These are phyloP conservation scores for Calliphora vicina DNA, from an alignment of 1,140 invertebrate species.

Conservation along the genomic window DNA sequence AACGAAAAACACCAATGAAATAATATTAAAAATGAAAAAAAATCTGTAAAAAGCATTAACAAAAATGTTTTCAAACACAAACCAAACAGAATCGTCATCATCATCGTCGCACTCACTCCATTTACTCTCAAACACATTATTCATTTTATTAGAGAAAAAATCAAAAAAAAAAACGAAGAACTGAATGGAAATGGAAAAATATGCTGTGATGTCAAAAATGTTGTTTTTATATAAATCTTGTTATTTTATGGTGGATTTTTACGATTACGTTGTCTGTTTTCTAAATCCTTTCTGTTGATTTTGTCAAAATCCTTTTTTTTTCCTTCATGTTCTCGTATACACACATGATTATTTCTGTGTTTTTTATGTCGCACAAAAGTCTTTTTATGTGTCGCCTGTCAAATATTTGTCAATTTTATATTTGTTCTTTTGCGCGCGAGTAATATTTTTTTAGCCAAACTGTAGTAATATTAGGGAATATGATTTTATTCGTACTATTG, in stretches of 20 bases:
- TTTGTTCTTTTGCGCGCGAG: not conserved
- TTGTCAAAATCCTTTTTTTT: not conserved
- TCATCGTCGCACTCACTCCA: not conserved
- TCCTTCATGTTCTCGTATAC: too few relatives aligned
- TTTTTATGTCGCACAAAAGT: slow-evolving; percentile 18
- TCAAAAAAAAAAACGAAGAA: not conserved
- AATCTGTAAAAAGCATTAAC: not conserved
- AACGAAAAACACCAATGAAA: not conserved
- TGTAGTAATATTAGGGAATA: not conserved
- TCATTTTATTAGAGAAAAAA: not conserved
- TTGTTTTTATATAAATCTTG: slow-evolving; percentile 7
- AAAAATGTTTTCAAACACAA: not conserved
- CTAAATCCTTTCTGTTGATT: not conserved
- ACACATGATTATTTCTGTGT: not conserved
- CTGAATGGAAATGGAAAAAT: not conserved
- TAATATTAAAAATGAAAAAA: not conserved
- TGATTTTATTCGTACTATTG: too few relatives aligned
- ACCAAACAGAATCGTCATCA: not conserved
- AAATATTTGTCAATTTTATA: slow-evolving; percentile 27
- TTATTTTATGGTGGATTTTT: slow-evolving; percentile 13
- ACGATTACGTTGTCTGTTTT: not conserved
- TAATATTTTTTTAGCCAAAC: not conserved
- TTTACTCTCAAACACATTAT: not conserved
- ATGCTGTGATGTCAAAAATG: not conserved
- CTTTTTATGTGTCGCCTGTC: slow-evolving; percentile 20